These are phyloP conservation scores for Nilaparvata lugens DNA, from an alignment of 1,140 invertebrate genomes.

Conservation along the genomic window DNA sequence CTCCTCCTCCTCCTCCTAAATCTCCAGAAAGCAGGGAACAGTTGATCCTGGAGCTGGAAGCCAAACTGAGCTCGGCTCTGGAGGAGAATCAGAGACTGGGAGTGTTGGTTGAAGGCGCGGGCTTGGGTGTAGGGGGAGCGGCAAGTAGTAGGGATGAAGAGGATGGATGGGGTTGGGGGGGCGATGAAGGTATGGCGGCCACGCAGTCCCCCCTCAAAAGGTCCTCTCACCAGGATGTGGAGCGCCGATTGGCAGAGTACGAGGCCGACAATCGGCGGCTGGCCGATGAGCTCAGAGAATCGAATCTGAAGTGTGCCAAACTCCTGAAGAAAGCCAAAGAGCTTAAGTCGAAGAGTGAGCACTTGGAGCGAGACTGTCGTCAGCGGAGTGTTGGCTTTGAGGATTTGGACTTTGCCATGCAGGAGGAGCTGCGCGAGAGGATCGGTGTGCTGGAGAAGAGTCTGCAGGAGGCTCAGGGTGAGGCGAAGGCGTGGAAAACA, in stretches of 20 bases:
- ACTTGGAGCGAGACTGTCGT: constrained; percentile 43
- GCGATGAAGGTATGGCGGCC: constrained; percentile 40
- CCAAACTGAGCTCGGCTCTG: too few relatives aligned
- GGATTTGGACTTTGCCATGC: constrained; percentile 60
- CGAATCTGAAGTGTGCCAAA: constrained; percentile 55
- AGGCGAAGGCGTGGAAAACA: constrained; percentile 44
- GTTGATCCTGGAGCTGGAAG: too few relatives aligned
- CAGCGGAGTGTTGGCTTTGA: constrained; percentile 45
- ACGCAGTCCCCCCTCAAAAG: constrained; percentile 32
- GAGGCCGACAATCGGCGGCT: constrained; percentile 39
- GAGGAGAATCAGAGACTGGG: constrained; percentile 2
- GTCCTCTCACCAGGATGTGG: constrained; percentile 1
- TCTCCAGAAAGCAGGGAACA: too few relatives aligned
- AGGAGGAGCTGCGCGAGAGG: constrained; percentile 62
- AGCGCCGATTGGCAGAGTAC: constrained; percentile 29
- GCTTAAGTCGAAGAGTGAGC: constrained; percentile 53
- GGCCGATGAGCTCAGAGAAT: constrained; percentile 45
- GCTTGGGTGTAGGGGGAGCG: neutral
- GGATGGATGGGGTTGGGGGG: constrained; percentile 47
- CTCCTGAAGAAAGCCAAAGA: constrained; percentile 67
- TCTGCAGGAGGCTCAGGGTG: constrained; percentile 45
- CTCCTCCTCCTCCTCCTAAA: too few relatives aligned
- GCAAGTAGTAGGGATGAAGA: constrained; percentile 33
- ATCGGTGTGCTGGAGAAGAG: constrained; percentile 52
- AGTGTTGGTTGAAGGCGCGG: constrained; percentile 7